phyloP scores from a whole-genome alignment of 2,888 invertebrate species.

The Amblyteles armatorius region DNA sequence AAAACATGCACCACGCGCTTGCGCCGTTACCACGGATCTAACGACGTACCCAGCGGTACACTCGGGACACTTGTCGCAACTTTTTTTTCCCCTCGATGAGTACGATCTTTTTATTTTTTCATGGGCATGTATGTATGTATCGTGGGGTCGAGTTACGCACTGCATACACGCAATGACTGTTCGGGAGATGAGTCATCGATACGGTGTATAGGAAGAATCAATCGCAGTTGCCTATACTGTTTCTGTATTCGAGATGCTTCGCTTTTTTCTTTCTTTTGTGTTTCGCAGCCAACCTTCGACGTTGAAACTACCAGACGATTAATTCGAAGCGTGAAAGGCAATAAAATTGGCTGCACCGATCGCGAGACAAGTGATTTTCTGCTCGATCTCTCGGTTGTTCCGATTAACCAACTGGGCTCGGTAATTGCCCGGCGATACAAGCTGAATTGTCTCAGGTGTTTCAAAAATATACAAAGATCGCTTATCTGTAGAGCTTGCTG shows the following conservation, averaged over 20 bases:
- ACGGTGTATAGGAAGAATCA: slow-evolving; percentile 1
- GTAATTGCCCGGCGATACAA: neutral
- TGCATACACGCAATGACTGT: slow-evolving; percentile 1
- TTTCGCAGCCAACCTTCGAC: slow-evolving; percentile 13
- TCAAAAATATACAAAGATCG: neutral
- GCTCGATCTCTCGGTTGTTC: neutral
- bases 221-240: neutral
- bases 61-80: neutral
- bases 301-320: slow-evolving; percentile 5
- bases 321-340: neutral
- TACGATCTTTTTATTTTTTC: slow-evolving; percentile 15
- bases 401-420: neutral
- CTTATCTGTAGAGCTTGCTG: neutral
- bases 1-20: slow-evolving; percentile 26
- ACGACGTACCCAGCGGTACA: neutral
- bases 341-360: slow-evolving; percentile 9
- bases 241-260: neutral
- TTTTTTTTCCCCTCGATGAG: slow-evolving; percentile 3
- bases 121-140: neutral
- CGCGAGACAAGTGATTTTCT: slow-evolving; percentile 3
- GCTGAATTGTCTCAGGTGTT: neutral
- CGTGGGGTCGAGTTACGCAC: neutral
- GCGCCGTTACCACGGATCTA: slow-evolving; percentile 12
- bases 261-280: neutral
- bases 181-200: slow-evolving; percentile 33